Evolutionary conservation across 2,113 vertebrate species (phyloP).

Genomic region (Ammospiza nelsoni): DNA sequence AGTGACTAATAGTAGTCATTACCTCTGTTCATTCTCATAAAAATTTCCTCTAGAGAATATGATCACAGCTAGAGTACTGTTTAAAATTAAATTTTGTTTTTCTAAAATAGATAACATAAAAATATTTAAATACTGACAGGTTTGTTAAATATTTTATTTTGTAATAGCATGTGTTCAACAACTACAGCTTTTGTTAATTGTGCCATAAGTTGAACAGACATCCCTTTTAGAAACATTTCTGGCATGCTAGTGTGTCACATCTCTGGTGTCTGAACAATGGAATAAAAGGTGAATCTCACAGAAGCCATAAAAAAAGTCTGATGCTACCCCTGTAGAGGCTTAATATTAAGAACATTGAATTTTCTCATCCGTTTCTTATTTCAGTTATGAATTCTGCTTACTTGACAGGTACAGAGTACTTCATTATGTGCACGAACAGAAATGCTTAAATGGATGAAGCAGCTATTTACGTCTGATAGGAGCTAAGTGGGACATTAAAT

Average conservation of each 20-base stretch:
- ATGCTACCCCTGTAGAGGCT: neutral
- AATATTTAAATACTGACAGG: conserved; percentile 54
- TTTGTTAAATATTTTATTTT: conserved; percentile 60
- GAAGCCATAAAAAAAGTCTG: neutral
- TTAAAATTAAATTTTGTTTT: conserved; percentile 67
- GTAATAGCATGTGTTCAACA: neutral
- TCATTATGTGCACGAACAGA: conserved; percentile 45
- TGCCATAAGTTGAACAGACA: neutral
- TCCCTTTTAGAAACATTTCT: neutral
- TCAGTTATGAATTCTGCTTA: conserved; percentile 67
- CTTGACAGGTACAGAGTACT: conserved; percentile 62
- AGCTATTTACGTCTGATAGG: conserved; percentile 62
- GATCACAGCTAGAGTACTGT: conserved; percentile 40
- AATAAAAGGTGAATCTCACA: neutral
- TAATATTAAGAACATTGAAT: conserved; percentile 42
- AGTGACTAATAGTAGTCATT: conserved; percentile 70
- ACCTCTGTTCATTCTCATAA: conserved; percentile 65
- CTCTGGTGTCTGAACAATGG: neutral
- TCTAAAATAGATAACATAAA: conserved; percentile 53
- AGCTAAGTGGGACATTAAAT: conserved; percentile 69
- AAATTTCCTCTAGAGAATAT: conserved; percentile 61
- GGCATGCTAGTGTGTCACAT: neutral
- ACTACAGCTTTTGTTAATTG: conserved; percentile 39
- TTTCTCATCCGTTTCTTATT: conserved; percentile 67
- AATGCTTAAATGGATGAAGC: conserved; percentile 63